phyloP scores from a whole-genome alignment of 64 coral and sea anemone genomes.

The Montipora cactus region DNA sequence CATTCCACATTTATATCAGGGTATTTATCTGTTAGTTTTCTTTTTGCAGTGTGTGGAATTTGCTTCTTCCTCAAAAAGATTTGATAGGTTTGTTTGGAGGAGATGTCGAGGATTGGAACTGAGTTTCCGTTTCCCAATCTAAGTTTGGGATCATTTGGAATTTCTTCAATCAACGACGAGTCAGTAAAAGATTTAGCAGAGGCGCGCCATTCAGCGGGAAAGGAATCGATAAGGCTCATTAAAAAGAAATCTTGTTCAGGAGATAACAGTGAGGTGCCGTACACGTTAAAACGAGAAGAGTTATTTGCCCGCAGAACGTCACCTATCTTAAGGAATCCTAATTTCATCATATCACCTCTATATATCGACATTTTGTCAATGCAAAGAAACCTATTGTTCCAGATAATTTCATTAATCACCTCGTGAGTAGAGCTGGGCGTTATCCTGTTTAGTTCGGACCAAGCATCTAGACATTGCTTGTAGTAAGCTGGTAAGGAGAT shows the following conservation, averaged over 20 bases:
- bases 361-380: not conserved
- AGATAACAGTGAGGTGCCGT: not conserved
- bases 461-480: constrained; percentile 10
- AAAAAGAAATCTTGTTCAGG: constrained; percentile 1
- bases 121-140: not conserved
- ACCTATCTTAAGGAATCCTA: not conserved
- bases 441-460: not conserved
- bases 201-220: not conserved
- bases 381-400: too few species aligned
- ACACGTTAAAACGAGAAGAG: not conserved
- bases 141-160: not conserved
- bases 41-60: not conserved
- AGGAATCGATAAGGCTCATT: not conserved
- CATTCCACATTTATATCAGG: not conserved
- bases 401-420: too few species aligned
- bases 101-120: not conserved
- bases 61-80: not conserved
- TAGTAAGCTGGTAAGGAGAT: constrained; percentile 17
- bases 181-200: not conserved
- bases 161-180: not conserved
- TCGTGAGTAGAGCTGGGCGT: too few species aligned
- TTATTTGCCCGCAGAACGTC: not conserved
- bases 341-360: not conserved
- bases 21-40: not conserved
- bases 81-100: not conserved